Conservation (phyloP, 2,113 vertebrate species). For the Phrynocephalus versicolor region DNA sequence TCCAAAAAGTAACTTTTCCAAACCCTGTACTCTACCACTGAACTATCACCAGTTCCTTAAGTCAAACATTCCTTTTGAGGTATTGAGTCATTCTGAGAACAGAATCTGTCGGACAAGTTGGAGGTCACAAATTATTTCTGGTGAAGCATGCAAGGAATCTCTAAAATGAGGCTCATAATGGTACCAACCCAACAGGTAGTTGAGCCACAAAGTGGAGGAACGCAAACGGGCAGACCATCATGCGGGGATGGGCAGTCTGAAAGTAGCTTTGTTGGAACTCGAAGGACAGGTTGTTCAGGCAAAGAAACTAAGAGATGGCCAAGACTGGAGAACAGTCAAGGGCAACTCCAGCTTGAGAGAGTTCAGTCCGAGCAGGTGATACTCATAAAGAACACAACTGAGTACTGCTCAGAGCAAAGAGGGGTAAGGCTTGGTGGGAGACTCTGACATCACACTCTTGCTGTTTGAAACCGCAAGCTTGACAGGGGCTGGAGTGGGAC, state of each 20-base stretch:
- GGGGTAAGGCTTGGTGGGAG: background rate
- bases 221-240: background rate
- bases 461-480: background rate
- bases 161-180: background rate
- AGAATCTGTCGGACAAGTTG: slow-evolving; percentile 23
- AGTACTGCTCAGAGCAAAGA: background rate
- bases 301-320: background rate
- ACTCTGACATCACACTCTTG: background rate
- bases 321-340: background rate
- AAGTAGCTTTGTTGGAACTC: background rate
- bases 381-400: background rate
- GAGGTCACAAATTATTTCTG: background rate
- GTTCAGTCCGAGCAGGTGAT: background rate
- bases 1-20: background rate
- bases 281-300: background rate
- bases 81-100: background rate
- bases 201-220: background rate
- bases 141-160: background rate
- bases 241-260: background rate
- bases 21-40: background rate
- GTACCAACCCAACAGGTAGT: background rate
- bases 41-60: background rate
- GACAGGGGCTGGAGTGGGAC: background rate
- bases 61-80: background rate
- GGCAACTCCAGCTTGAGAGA: background rate